Percentiles rank a stretch among this genome's conserved stretches.
These are phyloP conservation scores for Pseudomugil tenellus DNA, from an alignment of 2,797 vertebrate genomes.

Conservation along the genomic window DNA sequence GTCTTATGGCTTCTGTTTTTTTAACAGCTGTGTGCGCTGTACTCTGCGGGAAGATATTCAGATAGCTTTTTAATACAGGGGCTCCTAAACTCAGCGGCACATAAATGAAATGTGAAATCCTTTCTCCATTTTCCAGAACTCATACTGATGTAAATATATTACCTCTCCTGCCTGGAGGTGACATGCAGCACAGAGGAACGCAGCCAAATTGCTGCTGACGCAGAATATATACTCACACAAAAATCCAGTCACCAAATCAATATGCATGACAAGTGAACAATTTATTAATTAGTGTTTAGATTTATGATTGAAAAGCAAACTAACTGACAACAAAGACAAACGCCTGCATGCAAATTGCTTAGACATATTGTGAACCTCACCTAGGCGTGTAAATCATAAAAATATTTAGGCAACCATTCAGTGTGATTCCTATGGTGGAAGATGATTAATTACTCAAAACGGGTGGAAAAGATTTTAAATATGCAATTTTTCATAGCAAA, in stretches of 20 bases:
- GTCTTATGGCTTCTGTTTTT: conserved; percentile 1
- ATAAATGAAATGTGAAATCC: conserved; percentile 29
- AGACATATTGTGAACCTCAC: not conserved
- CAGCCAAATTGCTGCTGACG: conserved; percentile 26
- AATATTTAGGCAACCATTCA: not conserved
- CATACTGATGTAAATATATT: conserved; percentile 14
- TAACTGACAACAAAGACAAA: not conserved
- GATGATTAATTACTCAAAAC: not conserved
- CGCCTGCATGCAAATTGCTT: not conserved
- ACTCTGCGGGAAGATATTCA: conserved; percentile 7
- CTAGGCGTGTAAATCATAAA: too few species aligned
- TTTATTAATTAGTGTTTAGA: conserved; percentile 25
- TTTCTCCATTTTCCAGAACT: conserved; percentile 30
- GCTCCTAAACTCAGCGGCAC: conserved; percentile 19
- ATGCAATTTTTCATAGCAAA: not conserved
- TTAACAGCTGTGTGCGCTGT: conserved; percentile 4
- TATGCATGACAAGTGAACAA: conserved; percentile 20
- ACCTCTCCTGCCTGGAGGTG: not conserved
- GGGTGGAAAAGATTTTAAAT: not conserved
- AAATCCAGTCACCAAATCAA: conserved; percentile 22
- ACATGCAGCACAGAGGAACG: conserved; percentile 9
- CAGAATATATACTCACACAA: conserved; percentile 27
- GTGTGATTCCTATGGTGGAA: not conserved
- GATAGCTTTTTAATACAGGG: conserved; percentile 20
- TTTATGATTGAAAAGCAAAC: conserved; percentile 6